Base-by-base conservation (phyloP, 2,113 vertebrate genomes). In the Myiopsitta monachus region DNA sequence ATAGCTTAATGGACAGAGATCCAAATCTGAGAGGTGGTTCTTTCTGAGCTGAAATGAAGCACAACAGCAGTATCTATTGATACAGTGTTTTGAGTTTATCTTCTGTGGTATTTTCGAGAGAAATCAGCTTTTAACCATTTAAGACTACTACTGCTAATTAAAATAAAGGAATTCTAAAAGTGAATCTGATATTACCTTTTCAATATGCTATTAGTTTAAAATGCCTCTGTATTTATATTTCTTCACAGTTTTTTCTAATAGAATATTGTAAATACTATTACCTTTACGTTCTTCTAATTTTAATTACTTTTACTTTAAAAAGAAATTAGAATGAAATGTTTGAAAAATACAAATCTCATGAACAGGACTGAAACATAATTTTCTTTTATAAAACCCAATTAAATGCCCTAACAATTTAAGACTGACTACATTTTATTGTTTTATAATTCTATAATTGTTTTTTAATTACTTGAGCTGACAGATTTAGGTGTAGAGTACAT, bases 401-500 rank as follows among this genome's bases (percentile, higher is more conserved):
- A 97, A 97, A 91, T 96, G 22, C 67, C 54, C 85, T 94, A 88
- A 93, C 84, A 96, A 79, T 96, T 96, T 66, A 94, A 83, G 96
- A 86, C 59, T 57, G 90, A 97, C 98, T 98, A 97, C 94, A 97
- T 98, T 98, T 98, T 98, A 98, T 97, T 97, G 97, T 98, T 99
- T 98, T 97, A 96, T 98, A 98, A 61, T 98, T 98, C 98, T 97
- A 97, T 97, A 98, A 98, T 98, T 88, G 98, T 98, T 98, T 99
- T 98, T 98, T 98, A 99, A 98, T 99, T 99, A 98, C 98, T 98
- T 97, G 98, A 98, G 97, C 97, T 98, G 98, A 98, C 98, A 98
- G 97, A 97, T 98, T 98, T 98, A 98, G 98, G 98, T 97, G 97
- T 96, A 97, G 97, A 97, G 97, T 98, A 97, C 96, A 95, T 97